A percentile compares a stretch with the other conserved stretches of the same genome.
These are phyloP conservation scores for Lasiommata megera DNA, from an alignment of 2,888 invertebrate species.

Conservation along the genomic window DNA sequence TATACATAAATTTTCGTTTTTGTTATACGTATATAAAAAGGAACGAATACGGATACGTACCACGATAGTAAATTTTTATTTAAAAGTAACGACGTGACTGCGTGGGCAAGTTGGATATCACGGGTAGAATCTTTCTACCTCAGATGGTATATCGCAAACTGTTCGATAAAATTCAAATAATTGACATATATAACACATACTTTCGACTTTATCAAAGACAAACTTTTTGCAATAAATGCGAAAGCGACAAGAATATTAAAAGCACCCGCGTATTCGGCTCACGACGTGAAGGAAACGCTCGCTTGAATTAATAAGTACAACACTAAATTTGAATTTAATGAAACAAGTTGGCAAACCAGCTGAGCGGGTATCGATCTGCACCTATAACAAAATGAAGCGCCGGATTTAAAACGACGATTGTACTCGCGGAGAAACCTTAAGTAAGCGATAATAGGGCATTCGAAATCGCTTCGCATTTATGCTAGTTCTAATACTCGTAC, in stretches of 20 bases:
- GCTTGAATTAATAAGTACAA: conserved; percentile 81
- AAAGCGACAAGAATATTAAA: conserved; percentile 57
- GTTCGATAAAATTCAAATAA: neutral
- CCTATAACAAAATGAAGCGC: neutral
- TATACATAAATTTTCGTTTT: neutral
- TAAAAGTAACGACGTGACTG: neutral
- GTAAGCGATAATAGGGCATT: neutral
- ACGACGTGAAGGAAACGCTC: conserved; percentile 57
- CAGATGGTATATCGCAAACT: too few relatives aligned
- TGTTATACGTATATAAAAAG: neutral
- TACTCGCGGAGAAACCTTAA: neutral
- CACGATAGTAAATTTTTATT: too few relatives aligned
- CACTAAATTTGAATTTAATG: conserved; percentile 82
- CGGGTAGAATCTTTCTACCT: too few relatives aligned
- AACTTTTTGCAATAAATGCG: neutral
- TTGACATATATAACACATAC: neutral
- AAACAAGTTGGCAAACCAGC: conserved; percentile 79
- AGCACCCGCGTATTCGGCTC: conserved; percentile 50
- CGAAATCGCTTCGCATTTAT: conserved; percentile 25
- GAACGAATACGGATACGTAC: too few relatives aligned
- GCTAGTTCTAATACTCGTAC: conserved; percentile 23
- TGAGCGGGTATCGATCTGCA: conserved; percentile 70
- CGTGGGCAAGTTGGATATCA: too few relatives aligned
- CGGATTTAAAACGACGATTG: neutral
- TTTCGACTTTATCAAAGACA: neutral